Base-by-base conservation (phyloP, 2,888 invertebrate species). In the Lasioglossum vierecki region DNA sequence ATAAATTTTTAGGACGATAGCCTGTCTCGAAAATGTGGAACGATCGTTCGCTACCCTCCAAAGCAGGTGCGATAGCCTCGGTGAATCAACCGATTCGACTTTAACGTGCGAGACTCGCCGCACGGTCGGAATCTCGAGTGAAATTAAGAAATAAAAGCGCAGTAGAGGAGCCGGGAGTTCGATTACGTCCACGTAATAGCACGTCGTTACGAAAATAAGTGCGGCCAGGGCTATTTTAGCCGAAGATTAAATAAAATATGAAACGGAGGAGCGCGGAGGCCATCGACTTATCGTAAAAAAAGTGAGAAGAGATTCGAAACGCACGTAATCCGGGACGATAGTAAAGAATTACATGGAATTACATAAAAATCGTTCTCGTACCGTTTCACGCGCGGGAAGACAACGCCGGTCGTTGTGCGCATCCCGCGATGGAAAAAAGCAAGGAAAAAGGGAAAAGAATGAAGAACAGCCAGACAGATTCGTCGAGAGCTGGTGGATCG, bases 351-450 rank as follows among this genome's bases (percentile, higher is more conserved):
- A 49, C 72, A 30, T 73, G 8, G 49, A 35, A 49, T 73, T 49
- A 18, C 72, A 35, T 73, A 49, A 73, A 73, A 49, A 73, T 49
- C 49, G 30, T 30, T 9, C 26, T 11, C 49, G 30, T 13, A 0
- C 35, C 26, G 30, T 11, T 15, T 49, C 30, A 8, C 8, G 53
- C 15, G 18, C 49, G 49, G 11, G 22, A 49, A 49, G 71, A 77
- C 77, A 71, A 76, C 75, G 75, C 68, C 68, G 49, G 41, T 35
- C 74, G 39, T 75, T 80, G 80, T 70, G 22, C 4, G 39, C 1
- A 35, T 13, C 66, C 30, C 4, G 30, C 22, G 35, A 18, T 6
- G 35, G 35, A 22, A 30, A 63, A 30, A 30, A 30, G 66, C 53
- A 3, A 4, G 3, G 35, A 35, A 35, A 66, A 66, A 66, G 8